Base-by-base conservation (phyloP, 2,888 invertebrate genomes). In the Subacronicta megacephala region DNA sequence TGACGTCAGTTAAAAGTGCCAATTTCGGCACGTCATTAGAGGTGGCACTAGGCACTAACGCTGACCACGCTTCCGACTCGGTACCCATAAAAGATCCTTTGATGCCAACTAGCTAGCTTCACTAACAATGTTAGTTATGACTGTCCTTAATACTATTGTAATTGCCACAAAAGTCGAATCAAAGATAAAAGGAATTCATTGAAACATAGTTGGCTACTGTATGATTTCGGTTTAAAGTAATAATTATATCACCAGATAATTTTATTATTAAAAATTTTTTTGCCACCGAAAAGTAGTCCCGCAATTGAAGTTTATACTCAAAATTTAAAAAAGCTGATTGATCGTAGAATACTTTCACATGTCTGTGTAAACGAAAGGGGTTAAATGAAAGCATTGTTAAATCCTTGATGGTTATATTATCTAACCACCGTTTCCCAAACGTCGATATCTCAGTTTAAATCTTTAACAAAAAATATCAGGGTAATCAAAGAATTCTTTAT, bases 381-480 rank as follows among this genome's bases (percentile, higher is more conserved):
- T 89, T 76, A 64, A 51, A 56, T 43, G 33, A 51, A 56, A 42
- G 33, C 52, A 83, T 88, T 88, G 85, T 87, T 72, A 49, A 75
- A 80, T 83, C 63, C 70, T 73, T 80, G 82, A 84, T 75, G 84
- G 89, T 83, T 79, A 87, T 80, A 83, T 88, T 90, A 90, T 89
- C 84, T 85, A 89, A 92, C 92, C 92, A 90, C 90, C 88, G 87
- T 87, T 89, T 62, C 83, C 86, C 75, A 79, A 85, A 83, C 76
- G 75, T 77, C 77, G 84, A 92, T 93, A 91, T 93, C 91, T 90
- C 87, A 88, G 92, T 89, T 89, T 87, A 87, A 85, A 90, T 89
- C 87, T 86, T 81, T 69, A 65, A 44, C 63, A 80, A 87, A 88
- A 83, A 83, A 75, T 73, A 89, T 89, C 85, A 75, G 89, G 91